Base-by-base conservation (phyloP, 2,797 vertebrate genomes). In the Borostomias antarcticus region DNA sequence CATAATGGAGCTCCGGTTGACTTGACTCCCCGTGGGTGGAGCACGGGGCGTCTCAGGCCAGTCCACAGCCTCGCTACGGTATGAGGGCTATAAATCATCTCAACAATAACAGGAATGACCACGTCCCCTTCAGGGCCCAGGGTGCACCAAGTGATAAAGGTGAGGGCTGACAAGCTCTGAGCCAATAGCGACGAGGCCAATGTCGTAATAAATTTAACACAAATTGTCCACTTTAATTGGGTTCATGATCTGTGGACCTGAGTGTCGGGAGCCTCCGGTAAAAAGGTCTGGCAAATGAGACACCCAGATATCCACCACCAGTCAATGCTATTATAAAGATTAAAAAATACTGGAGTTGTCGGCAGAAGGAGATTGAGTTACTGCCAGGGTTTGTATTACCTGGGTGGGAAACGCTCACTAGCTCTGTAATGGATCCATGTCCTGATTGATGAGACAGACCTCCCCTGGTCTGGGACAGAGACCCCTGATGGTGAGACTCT, bases 161-260 rank as follows among this genome's bases (percentile, higher is more conserved):
- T 81, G 81, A 80, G 13, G 30, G 66, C 75, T 73, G 73, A 85
- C 48, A 61, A 88, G 83, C 72, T 75, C 47, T 11, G 73, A 75
- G 78, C 86, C 87, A 84, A 88, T 86, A 37, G 82, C 68, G n/a
- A 43, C 0, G 51, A 47, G 28, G 73, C 57, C 58, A 61, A 4
- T 6, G 45, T 74, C 73, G 68, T 80, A 76, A 87, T 90, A 89
- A 89, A 90, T 87, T 89, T 84, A 77, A 81, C 84, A 82, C 85
- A 90, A 91, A 92, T 90, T 85, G 79, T 88, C 76, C 64, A 72
- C 77, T 89, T 91, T 92, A 91, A 92, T 90, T 91, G 89, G 87
- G 89, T 90, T 89, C 89, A 35, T 81, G 89, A 89, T 89, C 90
- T 86, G 80, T 79, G 82, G 89, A 86, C 84, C 78, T 53, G 72